Evolutionary conservation across 2,113 vertebrate species (phyloP).

Genomic region (Sphaerodactylus townsendi): DNA sequence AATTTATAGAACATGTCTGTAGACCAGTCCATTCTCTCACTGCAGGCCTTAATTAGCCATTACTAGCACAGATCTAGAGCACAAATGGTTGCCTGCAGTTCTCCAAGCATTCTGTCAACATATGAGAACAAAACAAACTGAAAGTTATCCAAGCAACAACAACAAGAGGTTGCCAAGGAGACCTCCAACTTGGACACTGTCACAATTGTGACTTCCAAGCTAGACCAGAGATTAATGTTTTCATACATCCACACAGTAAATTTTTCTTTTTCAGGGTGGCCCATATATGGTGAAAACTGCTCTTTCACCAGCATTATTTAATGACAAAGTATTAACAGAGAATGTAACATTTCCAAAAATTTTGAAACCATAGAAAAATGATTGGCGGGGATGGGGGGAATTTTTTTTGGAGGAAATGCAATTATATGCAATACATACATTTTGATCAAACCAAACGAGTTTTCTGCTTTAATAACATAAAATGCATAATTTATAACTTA

Average conservation of each 20-base stretch:
- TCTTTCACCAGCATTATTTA: not conserved
- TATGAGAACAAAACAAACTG: not conserved
- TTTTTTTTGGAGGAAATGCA: no score
- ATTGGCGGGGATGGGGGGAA: no score
- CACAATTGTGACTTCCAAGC: not conserved
- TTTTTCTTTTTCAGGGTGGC: not conserved
- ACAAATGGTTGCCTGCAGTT: not conserved
- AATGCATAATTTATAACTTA: no score
- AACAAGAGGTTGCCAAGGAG: conserved; percentile 1
- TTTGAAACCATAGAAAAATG: no score
- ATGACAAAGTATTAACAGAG: not conserved
- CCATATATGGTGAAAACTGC: not conserved
- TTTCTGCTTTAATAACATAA: no score
- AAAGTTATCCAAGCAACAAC: not conserved
- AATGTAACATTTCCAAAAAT: not conserved
- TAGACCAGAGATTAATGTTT: not conserved
- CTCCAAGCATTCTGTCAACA: not conserved
- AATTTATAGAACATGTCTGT: not conserved
- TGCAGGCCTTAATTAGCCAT: not conserved
- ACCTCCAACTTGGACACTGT: not conserved
- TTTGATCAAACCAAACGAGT: no score
- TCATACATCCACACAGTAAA: not conserved
- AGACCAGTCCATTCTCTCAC: not conserved
- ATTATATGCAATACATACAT: no score
- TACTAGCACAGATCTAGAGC: not conserved